Evolutionary conservation across 2,113 vertebrate genomes (phyloP), one percentile per base, ranked within the genome.

Genomic region (Cnemophilus loriae): DNA sequence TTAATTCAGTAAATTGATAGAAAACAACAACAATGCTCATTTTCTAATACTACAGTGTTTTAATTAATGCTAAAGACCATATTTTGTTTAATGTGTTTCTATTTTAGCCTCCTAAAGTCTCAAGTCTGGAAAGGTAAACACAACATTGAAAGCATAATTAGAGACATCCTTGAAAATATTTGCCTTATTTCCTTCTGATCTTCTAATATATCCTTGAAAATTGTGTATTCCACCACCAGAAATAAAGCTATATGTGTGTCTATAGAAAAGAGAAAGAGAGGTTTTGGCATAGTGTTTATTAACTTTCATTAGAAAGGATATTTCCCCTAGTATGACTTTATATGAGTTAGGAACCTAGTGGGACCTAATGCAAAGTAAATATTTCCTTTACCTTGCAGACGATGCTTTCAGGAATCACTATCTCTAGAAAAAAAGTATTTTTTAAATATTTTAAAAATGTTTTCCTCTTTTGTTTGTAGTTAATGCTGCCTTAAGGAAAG

Each of bases 401-500:
- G 60, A 32, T 3, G 7, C 7, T 77, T 69, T 83, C 41, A 80
- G 28, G 13, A 89, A 70, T 50, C 50, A 86, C 6, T 5, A 17
- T 47, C 55, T 63, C 22, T 53, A 28, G 5, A 69, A 5, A 74
- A 78, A 70, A 27, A n/a, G 2, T 20, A 41, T 37, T 60, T 49
- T 19, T 3, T 1, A 21, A 59, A 18, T 16, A 3, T 67, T 33
- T 49, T n/a, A 0, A 2, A 37, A 56, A 49, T 35, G 21, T 32
- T 24, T 27, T 82, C 10, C 13, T 52, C 39, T 71, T 80, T 28
- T n/a, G n/a, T 55, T 89, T 84, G 41, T 46, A 55, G 26, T 53
- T 53, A 67, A 61, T 26, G 11, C 12, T 70, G 22, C 23, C 47
- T 56, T 63, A 65, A 83, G 18, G 33, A 11, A 87, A 67, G 14